A percentile compares a stretch with the other conserved stretches of the same genome.
Conservation (phyloP, 1,140 invertebrate species). For the Drosophila paulistorum region DNA sequence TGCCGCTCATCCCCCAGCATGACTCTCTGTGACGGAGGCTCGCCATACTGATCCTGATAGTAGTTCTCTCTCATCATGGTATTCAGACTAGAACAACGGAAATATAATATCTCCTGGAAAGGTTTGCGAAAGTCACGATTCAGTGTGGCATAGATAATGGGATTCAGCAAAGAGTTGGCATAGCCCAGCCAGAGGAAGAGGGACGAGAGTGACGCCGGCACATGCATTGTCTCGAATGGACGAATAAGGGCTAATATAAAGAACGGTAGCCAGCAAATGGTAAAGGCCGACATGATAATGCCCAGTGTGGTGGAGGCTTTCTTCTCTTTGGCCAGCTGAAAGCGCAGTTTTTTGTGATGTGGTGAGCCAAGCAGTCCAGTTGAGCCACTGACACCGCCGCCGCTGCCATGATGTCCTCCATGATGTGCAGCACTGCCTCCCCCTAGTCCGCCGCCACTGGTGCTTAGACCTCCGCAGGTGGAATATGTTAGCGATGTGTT, state of each 20-base stretch:
- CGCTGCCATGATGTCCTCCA: slow-evolving; percentile 66
- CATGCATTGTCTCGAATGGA: slow-evolving; percentile 89
- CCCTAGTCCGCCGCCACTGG: slow-evolving; percentile 44
- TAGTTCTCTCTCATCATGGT: slow-evolving; percentile 96
- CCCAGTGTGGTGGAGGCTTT: slow-evolving; percentile 98
- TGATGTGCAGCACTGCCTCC: slow-evolving; percentile 38
- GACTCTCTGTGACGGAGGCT: slow-evolving; percentile 85
- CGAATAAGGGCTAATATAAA: slow-evolving; percentile 95
- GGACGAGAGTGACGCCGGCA: slow-evolving; percentile 90
- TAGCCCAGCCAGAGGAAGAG: slow-evolving; percentile 95
- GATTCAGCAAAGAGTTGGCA: slow-evolving; percentile 95
- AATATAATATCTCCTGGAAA: slow-evolving; percentile 95
- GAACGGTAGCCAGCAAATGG: slow-evolving; percentile 98
- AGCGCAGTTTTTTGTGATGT: slow-evolving; percentile 90
- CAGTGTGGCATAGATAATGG: slow-evolving; percentile 96
- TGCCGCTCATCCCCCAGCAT: slow-evolving; percentile 81
- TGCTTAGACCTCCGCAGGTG: slow-evolving; percentile 70
- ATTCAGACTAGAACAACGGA: slow-evolving; percentile 93
- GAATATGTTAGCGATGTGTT: slow-evolving; percentile 72
- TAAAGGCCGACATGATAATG: slow-evolving; percentile 98
- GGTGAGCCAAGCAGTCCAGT: slow-evolving; percentile 83
- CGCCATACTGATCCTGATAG: slow-evolving; percentile 95
- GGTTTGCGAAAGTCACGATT: slow-evolving; percentile 96
- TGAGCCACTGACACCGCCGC: slow-evolving; percentile 68
- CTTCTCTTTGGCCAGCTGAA: slow-evolving; percentile 93